Evolutionary conservation across 2,888 invertebrate species (phyloP), one percentile per base, ranked within the genome.

Genomic region (Campoplex capitator): DNA sequence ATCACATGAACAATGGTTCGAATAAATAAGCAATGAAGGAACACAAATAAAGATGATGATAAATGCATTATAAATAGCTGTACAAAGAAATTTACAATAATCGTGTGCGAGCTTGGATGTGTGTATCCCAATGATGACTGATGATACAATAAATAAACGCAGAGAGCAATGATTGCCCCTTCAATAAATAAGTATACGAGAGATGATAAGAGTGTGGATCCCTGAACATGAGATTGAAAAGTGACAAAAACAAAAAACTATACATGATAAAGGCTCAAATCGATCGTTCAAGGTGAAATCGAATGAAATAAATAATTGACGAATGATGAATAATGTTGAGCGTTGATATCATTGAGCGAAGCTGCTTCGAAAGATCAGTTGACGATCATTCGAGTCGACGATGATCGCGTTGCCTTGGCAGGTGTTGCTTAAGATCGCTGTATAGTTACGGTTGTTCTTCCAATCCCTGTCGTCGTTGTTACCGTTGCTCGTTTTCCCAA

Each of bases 291-390:
- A 83, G 6, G 18, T 58, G 45, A 4, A 45, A 13, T 54, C n/a
- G 2, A 16, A 85, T 85, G 85, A 74, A 85, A 87, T 87, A 87
- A 87, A 87, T 87, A 87, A 74, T 71, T 79, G 54, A 32, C 42
- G 74, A 70, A 74, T 81, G 58, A 87, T 45, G 58, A 54, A 65
- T 42, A 54, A 65, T 42, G 67, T 87, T 85, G 87, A 87, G 87
- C 78, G 48, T 79, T 85, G 6, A 73, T 67, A 45, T n/a, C 9
- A 58, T 42, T 65, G 58, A 35, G 18, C 23, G 16, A 4, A 42
- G 32, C 23, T 18, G 42, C 23, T 3, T 79, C 28, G 3, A 23
- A 54, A 23, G 54, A 16, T 35, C 32, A 54, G 23, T 23, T 23
- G 23, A 23, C 23, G 23, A 23, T 23, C 23, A 23, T 23, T 23